These are phyloP conservation scores for Ceramica pisi DNA, from an alignment of 2,888 invertebrate species.

Conservation along the genomic window DNA sequence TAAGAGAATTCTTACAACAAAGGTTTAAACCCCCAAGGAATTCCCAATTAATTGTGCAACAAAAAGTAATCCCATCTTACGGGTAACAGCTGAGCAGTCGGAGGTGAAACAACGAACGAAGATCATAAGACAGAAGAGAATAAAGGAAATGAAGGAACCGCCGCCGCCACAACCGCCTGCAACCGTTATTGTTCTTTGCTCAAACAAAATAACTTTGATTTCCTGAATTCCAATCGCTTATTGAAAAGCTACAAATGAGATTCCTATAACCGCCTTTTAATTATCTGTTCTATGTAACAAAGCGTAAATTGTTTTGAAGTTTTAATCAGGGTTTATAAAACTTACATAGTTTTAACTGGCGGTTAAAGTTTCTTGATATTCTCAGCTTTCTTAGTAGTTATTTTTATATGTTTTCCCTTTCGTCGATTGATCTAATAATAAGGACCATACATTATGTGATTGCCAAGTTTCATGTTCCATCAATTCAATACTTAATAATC, in stretches of 20 bases:
- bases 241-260: slow-evolving; percentile 43
- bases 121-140: slow-evolving; percentile 51
- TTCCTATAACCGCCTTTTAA: slow-evolving; percentile 32
- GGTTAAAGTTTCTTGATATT: background rate
- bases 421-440: background rate
- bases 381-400: too few species aligned
- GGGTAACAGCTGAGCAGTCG: slow-evolving; percentile 53
- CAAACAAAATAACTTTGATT: slow-evolving; percentile 66
- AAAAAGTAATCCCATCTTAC: slow-evolving; percentile 42
- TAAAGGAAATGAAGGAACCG: slow-evolving; percentile 68
- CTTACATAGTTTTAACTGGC: background rate
- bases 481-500: background rate
- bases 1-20: background rate
- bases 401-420: background rate
- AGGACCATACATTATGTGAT: background rate
- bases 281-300: slow-evolving; percentile 2
- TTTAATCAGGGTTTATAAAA: slow-evolving; percentile 6
- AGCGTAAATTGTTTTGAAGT: slow-evolving; percentile 15
- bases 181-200: slow-evolving; percentile 51
- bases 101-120: slow-evolving; percentile 57
- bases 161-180: slow-evolving; percentile 49
- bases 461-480: background rate
- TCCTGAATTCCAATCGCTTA: slow-evolving; percentile 62
- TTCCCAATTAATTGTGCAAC: slow-evolving; percentile 26
- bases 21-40: slow-evolving; percentile 16